Evolutionary conservation across 2,797 vertebrate species (phyloP).

Genomic region (Hypotaenidia philippensis): DNA sequence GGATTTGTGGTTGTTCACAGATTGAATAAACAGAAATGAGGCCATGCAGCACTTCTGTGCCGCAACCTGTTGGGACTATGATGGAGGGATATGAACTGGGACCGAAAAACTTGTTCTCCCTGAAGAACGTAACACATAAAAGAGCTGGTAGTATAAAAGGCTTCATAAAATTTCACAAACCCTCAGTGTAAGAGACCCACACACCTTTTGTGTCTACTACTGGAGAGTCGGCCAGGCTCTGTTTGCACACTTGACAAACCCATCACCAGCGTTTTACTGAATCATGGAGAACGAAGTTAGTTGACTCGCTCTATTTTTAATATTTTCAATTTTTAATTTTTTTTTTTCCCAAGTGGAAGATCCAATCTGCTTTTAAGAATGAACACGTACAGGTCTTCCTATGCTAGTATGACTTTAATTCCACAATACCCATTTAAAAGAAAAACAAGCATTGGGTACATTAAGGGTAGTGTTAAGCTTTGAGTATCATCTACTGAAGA

Average conservation of each 20-base stretch:
- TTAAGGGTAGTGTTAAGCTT: not conserved
- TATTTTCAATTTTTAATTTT: not conserved
- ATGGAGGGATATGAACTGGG: not conserved
- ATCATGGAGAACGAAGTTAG: not conserved
- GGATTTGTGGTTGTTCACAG: not conserved
- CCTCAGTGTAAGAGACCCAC: not conserved
- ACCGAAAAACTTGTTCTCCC: not conserved
- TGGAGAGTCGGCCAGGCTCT: not conserved
- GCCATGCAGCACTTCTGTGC: not conserved
- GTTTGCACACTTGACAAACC: not conserved
- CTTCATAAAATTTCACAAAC: not conserved
- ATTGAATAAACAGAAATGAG: not conserved
- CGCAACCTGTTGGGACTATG: not conserved
- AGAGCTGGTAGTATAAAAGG: rapidly evolving
- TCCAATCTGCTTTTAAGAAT: not conserved
- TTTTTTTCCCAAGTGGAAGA: not conserved
- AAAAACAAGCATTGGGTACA: not conserved
- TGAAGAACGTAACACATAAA: not conserved
- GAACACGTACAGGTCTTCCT: not conserved
- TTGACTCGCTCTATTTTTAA: not conserved
- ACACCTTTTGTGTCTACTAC: not conserved
- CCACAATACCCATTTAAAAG: not conserved
- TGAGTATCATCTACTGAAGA: not conserved
- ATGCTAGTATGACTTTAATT: not conserved
- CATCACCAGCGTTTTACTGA: not conserved